Conservation (phyloP, 23 tunicate species). For the Corella eumyota region DNA sequence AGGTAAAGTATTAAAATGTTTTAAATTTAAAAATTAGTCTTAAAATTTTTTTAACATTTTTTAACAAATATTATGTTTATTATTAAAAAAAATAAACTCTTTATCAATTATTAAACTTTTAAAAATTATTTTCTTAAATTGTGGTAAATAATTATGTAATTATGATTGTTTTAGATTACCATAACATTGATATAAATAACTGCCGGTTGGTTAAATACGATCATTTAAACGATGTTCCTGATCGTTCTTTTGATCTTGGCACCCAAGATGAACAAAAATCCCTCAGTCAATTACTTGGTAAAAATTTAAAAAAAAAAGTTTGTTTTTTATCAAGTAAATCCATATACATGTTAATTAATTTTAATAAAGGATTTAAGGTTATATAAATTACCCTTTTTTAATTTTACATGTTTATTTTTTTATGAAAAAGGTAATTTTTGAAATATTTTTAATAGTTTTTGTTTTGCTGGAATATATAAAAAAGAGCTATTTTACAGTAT, state of each 20-base stretch:
- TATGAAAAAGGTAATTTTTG: too few species aligned
- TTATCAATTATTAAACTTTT: not conserved
- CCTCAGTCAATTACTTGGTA: conserved; percentile 48
- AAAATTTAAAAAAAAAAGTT: not conserved
- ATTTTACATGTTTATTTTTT: too few species aligned
- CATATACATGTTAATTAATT: too few species aligned
- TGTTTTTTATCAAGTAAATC: too few species aligned
- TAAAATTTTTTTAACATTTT: not conserved
- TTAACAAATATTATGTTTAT: too few species aligned
- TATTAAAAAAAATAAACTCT: not conserved
- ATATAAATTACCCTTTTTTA: too few species aligned
- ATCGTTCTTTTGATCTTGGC: conserved; percentile 55
- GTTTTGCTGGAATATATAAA: too few species aligned
- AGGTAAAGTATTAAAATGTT: conserved; percentile 14
- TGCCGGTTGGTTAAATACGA: conserved; percentile 80
- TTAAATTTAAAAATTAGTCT: not conserved
- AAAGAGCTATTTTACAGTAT: not conserved
- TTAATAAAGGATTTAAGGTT: too few species aligned
- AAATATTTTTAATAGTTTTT: too few species aligned
- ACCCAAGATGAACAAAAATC: conserved; percentile 38
- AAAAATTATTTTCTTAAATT: not conserved
- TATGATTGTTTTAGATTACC: too few species aligned
- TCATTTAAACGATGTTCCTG: conserved; percentile 52
- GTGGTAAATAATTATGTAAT: too few species aligned
- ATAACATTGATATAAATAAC: not conserved